Percentiles rank a stretch among this genome's conserved stretches.
Evolutionary conservation across 37 sponge, comb jelly and placozoan genomes (phyloP).

Genomic region (Spongia lamella): DNA sequence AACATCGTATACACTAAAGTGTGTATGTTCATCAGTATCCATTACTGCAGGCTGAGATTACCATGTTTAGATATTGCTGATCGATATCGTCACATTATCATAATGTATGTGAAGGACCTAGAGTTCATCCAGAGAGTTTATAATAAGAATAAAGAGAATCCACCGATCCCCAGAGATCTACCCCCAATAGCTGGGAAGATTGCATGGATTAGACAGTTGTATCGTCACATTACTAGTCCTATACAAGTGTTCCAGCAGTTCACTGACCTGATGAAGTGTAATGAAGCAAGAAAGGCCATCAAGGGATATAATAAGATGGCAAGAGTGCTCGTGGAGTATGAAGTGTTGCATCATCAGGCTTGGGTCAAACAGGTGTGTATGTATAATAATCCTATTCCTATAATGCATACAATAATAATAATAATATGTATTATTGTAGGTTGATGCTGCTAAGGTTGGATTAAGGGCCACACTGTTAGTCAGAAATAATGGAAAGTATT

Average conservation of each 20-base stretch:
- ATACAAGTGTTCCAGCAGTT: constrained; percentile 66
- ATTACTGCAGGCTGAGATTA: constrained; percentile 67
- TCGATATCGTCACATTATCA: constrained; percentile 58
- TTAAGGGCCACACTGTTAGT: constrained; percentile 84
- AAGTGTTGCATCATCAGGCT: constrained; percentile 72
- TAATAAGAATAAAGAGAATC: constrained; percentile 80
- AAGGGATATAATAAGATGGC: constrained; percentile 92
- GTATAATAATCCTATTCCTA: too few species aligned
- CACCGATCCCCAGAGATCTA: constrained; percentile 87
- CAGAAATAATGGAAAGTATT: constrained; percentile 53
- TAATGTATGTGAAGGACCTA: constrained; percentile 75
- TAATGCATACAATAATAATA: too few species aligned
- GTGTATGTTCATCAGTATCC: too few species aligned
- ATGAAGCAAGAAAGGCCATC: constrained; percentile 82
- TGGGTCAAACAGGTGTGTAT: constrained; percentile 42
- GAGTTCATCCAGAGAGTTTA: constrained; percentile 78
- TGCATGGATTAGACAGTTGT: constrained; percentile 93
- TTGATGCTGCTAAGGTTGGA: constrained; percentile 54
- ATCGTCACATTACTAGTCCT: constrained; percentile 81
- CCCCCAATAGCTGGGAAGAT: constrained; percentile 94
- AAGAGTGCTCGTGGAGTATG: constrained; percentile 90
- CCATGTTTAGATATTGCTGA: constrained; percentile 67
- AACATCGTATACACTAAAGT: too few species aligned
- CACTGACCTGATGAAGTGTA: constrained; percentile 62
- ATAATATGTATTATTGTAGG: constrained; percentile 10